Base-by-base conservation (phyloP, 2,113 vertebrate genomes). In the Arvicanthis niloticus region DNA sequence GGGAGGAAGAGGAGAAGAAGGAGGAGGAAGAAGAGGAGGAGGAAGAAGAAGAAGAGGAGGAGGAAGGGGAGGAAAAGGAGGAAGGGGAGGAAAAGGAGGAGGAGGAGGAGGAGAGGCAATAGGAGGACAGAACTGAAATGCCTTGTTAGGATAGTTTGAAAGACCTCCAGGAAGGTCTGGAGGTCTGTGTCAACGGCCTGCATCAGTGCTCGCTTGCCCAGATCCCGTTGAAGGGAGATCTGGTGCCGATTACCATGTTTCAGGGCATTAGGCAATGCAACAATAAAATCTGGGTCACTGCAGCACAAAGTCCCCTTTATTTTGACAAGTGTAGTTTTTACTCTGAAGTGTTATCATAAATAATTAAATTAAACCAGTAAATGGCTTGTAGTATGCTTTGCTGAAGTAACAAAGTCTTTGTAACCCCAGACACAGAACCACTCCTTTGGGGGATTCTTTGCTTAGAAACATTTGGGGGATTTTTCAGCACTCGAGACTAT, bases 281-380 rank as follows among this genome's bases (percentile, higher is more conserved):
- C 97, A 96, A 95, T 96, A 97, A 97, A 97, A 97, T 97, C 92
- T 96, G 96, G 97, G 96, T 98, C 97, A 96, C 11, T 95, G 96
- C 96, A 85, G 91, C 96, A 97, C 96, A 96, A 95, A 97, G 97
- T 97, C 91, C 92, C 97, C 91, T 97, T 97, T 98, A 98, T 98
- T 98, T 98, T 97, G 97, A 98, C 97, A 98, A 98, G 97, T 97
- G 97, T 96, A 97, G 95, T 95, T 97, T 96, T 96, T 98, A 95
- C 98, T 98, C 96, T 96, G 92, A 97, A 97, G 96, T 98, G 98
- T 98, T 98, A 97, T 98, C 97, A 96, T 97, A 98, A 97, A 98
- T 98, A 98, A 98, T 98, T 98, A 96, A 98, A 97, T 98, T 97
- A 98, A 97, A 96, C 89, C 68, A 73, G 97, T 82, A 96, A 97